phyloP scores from a whole-genome alignment of 1,140 invertebrate species.

The Temnothorax nylanderi region DNA sequence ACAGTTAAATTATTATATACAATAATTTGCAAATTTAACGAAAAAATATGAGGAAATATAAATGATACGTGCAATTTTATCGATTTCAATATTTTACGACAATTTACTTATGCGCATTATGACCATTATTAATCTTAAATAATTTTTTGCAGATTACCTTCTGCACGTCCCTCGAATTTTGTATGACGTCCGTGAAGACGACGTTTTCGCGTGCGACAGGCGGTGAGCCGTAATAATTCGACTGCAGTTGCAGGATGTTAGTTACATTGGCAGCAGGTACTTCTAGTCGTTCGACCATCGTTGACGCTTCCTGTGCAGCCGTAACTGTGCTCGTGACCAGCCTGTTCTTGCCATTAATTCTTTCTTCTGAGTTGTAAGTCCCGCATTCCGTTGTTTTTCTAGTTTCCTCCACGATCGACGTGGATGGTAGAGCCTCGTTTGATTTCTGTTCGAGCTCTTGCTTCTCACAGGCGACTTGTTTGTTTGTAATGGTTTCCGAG shows the following conservation, averaged over 20 bases:
- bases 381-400: background rate
- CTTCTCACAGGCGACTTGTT: background rate
- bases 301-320: background rate
- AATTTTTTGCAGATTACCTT: slow-evolving; percentile 28
- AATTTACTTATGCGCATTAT: background rate
- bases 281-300: background rate
- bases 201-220: background rate
- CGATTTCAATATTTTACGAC: background rate
- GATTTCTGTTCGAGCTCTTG: background rate
- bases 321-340: background rate
- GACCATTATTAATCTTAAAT: background rate
- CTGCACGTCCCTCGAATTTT: background rate
- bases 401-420: background rate
- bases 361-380: background rate
- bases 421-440: background rate
- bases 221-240: slow-evolving; percentile 53
- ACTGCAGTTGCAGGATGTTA: slow-evolving; percentile 52
- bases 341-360: background rate
- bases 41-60: background rate
- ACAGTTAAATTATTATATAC: background rate
- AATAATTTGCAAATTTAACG: background rate
- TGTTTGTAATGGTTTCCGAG: background rate
- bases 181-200: background rate
- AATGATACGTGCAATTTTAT: background rate
- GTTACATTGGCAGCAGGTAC: slow-evolving; percentile 30